Evolutionary conservation across 2,888 invertebrate species (phyloP).

Genomic region (Pristionchus exspectatus): DNA sequence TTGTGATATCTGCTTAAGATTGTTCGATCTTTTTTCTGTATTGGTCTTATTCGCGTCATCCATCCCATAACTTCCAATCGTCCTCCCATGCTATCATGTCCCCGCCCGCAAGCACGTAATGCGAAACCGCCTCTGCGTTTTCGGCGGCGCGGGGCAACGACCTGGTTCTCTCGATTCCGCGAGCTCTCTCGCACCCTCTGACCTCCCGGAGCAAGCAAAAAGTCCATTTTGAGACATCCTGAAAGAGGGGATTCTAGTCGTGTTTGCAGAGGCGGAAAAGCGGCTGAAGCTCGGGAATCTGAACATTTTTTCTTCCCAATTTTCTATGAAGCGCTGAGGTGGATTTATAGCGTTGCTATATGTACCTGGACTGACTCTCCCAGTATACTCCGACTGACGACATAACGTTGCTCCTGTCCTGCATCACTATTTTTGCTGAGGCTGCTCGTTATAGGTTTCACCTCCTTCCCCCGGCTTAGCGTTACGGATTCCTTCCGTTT

Average conservation of each 20-base stretch:
- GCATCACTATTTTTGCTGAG: no score
- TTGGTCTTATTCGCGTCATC: no score
- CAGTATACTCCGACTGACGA: no score
- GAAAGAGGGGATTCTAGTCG: background rate
- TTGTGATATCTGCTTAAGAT: no score
- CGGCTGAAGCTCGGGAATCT: background rate
- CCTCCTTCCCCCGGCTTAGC: background rate
- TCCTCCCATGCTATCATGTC: background rate
- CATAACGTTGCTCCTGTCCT: no score
- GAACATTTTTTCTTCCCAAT: background rate
- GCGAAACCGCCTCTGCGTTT: background rate
- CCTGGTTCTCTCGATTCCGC: no score
- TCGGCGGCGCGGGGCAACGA: no score
- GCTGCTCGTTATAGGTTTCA: background rate
- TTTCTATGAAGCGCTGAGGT: background rate
- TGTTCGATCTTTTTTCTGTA: no score
- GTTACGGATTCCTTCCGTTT: background rate
- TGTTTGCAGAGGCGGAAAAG: slow-evolving; percentile 3
- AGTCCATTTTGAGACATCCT: slow-evolving; percentile 43
- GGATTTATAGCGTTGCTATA: no score
- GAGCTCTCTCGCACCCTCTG: no score
- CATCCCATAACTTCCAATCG: background rate
- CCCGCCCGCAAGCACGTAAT: background rate
- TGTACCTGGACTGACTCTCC: no score
- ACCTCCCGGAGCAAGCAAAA: background rate